phyloP scores from a whole-genome alignment of 2,888 invertebrate genomes.

The Trissonchulus latispiculum region DNA sequence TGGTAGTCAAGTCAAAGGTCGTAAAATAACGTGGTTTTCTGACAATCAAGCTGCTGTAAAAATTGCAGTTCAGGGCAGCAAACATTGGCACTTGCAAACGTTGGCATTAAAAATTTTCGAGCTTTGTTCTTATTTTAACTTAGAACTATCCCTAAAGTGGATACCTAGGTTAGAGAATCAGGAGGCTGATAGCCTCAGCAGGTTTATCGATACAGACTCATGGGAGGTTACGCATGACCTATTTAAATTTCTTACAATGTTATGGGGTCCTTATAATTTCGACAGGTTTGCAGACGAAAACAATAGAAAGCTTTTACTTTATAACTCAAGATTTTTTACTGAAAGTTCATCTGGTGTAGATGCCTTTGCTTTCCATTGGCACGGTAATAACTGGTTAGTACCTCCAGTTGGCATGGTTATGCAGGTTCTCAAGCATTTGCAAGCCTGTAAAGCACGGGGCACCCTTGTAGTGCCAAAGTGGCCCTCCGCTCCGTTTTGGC shows the following conservation, averaged over 20 bases:
- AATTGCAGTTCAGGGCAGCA: not conserved
- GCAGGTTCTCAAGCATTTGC: not conserved
- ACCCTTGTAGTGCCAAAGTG: not conserved
- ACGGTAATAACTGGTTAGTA: not conserved
- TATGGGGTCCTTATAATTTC: not conserved
- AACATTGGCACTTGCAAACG: not conserved
- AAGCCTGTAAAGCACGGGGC: not conserved
- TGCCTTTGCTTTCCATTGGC: not conserved
- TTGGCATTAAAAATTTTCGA: not conserved
- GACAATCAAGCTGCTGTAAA: no score
- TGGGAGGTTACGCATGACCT: not conserved
- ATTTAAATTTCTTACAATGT: not conserved
- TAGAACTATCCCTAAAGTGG: not conserved
- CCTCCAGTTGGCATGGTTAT: not conserved
- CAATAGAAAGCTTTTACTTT: not conserved
- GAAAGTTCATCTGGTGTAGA: not conserved
- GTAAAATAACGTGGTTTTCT: no score
- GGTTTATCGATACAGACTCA: not conserved
- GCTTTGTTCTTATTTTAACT: not conserved
- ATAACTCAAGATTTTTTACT: not conserved
- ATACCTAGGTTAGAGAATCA: not conserved
- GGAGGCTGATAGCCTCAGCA: not conserved
- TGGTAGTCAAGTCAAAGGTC: no score
- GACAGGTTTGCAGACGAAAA: conserved; percentile 1
- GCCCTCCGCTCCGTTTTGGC: not conserved